A percentile compares a stretch with the other conserved stretches of the same genome.
Evolutionary conservation across 1,140 invertebrate species (phyloP).

Genomic region (Argopecten irradians): DNA sequence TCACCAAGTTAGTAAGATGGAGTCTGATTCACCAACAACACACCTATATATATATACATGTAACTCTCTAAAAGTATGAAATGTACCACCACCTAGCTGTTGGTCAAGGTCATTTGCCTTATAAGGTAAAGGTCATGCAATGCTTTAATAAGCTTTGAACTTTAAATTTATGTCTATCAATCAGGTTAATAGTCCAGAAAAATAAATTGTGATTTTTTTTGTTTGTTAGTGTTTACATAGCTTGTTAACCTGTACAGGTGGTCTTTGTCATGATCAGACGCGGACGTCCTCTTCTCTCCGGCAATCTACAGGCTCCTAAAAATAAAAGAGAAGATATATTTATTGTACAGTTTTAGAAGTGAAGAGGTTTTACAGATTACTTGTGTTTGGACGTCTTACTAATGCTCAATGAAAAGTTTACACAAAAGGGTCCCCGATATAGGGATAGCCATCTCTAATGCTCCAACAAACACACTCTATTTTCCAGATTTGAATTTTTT

Average conservation of each 20-base stretch:
- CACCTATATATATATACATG: too few species aligned
- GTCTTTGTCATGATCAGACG: neutral
- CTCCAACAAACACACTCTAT: neutral
- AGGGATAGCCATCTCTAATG: neutral
- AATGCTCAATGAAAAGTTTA: neutral
- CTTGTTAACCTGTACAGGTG: neutral
- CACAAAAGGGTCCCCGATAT: neutral
- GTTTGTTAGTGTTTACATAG: neutral
- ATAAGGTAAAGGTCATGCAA: neutral
- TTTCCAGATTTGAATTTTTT: slow-evolving; percentile 12
- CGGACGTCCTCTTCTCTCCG: neutral
- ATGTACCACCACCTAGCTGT: neutral
- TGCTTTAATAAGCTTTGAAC: neutral
- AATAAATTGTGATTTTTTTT: too few species aligned
- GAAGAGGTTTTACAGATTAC: neutral
- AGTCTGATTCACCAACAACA: neutral
- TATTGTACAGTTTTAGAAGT: neutral
- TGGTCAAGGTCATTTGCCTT: neutral
- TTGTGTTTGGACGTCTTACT: neutral
- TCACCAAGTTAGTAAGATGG: neutral
- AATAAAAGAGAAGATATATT: neutral
- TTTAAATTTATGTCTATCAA: neutral
- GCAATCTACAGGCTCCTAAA: neutral
- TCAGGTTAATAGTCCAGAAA: neutral
- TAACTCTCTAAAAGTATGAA: neutral